Evolutionary conservation across 2,888 invertebrate genomes (phyloP), one percentile per base, ranked within the genome.

Genomic region (Nomada fabriciana): DNA sequence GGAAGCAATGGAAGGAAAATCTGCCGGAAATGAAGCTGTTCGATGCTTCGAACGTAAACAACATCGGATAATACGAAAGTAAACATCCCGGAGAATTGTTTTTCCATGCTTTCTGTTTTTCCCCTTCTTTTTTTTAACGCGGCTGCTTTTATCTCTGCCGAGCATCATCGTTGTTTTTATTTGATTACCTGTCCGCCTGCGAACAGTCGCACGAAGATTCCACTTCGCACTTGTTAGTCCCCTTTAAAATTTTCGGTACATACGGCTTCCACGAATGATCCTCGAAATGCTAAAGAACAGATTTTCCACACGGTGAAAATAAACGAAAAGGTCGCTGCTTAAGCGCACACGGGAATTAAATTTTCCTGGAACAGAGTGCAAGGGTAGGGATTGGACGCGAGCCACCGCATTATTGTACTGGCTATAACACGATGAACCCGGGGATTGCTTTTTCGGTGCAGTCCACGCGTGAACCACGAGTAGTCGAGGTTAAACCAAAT

Each of bases 391-490:
- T 65, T 53, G 69, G 52, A 25, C 42, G 59, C 25, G 50, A 64
- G 52, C 69, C 65, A 55, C 59, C 65, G 65, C 75, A 71, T 81
- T 81, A 81, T 80, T 80, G 76, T 72, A 50, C 55, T 65, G 63
- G 65, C 52, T 72, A 69, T 81, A 63, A 76, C 77, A 86, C 81
- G 77, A 81, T 74, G 67, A 59, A 67, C 73, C 64, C 70, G 61
- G 57, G 71, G n/a, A 60, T 59, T 57, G 52, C 64, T 52, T 67
- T 71, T 77, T 83, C 67, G 70, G 67, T 60, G 68, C 68, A 57
- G 23, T 42, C 50, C n/a, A 43, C 69, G 82, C 69, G 59, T 57
- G 63, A 63, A 69, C 72, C 72, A 25, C 47, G 77, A 68, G 18
- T 50, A 60, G 10, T 57, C 68, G 13, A 15, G 64, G 63, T 25